Percentiles rank a stretch among this genome's conserved stretches.
Conservation (phyloP, 2,797 vertebrate species). For the Threskiornis aethiopicus region DNA sequence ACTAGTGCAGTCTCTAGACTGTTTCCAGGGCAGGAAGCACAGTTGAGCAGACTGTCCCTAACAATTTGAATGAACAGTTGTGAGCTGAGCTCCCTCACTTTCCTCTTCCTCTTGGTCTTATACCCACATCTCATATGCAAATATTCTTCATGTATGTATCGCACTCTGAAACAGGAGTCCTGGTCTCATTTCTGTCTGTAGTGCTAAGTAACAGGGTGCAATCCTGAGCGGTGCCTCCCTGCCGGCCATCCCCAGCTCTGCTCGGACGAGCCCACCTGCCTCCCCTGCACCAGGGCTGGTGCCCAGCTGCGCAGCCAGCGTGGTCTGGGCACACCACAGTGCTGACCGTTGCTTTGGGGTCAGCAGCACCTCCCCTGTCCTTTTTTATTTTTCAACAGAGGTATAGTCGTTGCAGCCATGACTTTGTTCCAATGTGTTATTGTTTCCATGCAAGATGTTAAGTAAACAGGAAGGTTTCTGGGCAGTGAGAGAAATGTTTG, state of each 20-base stretch:
- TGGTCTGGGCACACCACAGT: rapidly evolving
- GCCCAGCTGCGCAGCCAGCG: rapidly evolving
- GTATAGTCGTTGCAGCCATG: neutral
- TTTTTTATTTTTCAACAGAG: neutral
- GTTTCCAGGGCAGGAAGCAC: neutral
- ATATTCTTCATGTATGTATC: too few relatives aligned
- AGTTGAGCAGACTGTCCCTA: neutral
- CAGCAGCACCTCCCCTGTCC: rapidly evolving
- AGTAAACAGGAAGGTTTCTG: neutral
- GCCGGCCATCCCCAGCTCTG: neutral
- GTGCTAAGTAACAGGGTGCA: neutral
- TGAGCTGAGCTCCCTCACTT: neutral
- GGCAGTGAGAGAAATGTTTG: neutral
- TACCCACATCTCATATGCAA: neutral
- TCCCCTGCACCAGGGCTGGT: rapidly evolving
- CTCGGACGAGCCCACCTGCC: rapidly evolving
- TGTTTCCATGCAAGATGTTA: rapidly evolving
- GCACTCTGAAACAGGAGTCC: neutral
- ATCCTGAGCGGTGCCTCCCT: neutral
- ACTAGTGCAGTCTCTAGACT: too few relatives aligned
- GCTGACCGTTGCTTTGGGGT: too few relatives aligned
- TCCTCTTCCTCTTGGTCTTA: neutral
- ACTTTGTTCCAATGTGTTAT: neutral
- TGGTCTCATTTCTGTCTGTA: neutral
- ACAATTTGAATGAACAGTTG: neutral